These are phyloP conservation scores for Philypnodon macrostomus DNA, from an alignment of 2,797 vertebrate genomes.

Conservation along the genomic window DNA sequence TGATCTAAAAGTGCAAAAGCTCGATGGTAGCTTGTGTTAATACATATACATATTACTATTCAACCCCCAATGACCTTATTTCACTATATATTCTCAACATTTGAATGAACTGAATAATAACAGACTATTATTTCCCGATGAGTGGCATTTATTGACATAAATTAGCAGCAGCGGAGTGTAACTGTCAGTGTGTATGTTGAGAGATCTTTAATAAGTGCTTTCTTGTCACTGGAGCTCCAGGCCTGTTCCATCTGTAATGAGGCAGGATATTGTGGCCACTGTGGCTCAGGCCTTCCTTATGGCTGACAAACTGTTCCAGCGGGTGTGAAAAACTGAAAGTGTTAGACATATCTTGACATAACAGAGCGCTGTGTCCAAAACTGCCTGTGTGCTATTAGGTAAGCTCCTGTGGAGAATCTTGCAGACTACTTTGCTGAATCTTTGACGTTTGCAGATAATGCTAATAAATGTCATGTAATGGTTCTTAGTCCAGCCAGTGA, in stretches of 20 bases:
- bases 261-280: slow-evolving; percentile 43
- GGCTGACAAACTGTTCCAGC: slow-evolving; percentile 21
- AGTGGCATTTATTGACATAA: slow-evolving; percentile 29
- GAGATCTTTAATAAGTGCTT: slow-evolving; percentile 31
- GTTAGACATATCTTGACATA: slow-evolving; percentile 13
- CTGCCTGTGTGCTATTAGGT: slow-evolving; percentile 8
- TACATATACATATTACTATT: too few species aligned
- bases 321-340: slow-evolving; percentile 10
- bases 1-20: too few species aligned
- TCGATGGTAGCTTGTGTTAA: too few species aligned
- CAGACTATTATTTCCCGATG: slow-evolving; percentile 9
- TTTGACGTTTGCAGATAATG: too few species aligned
- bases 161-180: slow-evolving; percentile 17
- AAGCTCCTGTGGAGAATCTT: slow-evolving; percentile 2
- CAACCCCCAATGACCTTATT: too few species aligned
- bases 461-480: too few species aligned
- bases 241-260: slow-evolving; percentile 51
- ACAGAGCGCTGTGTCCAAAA: slow-evolving; percentile 2
- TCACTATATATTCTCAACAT: too few species aligned
- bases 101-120: slow-evolving; percentile 11
- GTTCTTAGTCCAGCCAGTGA: too few species aligned
- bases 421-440: too few species aligned
- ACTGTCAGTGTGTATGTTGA: slow-evolving; percentile 18
- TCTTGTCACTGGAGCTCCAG: slow-evolving; percentile 21
- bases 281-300: slow-evolving; percentile 19